These are phyloP conservation scores for Florisuga fusca DNA, from an alignment of 2,797 vertebrate genomes.

Conservation along the genomic window DNA sequence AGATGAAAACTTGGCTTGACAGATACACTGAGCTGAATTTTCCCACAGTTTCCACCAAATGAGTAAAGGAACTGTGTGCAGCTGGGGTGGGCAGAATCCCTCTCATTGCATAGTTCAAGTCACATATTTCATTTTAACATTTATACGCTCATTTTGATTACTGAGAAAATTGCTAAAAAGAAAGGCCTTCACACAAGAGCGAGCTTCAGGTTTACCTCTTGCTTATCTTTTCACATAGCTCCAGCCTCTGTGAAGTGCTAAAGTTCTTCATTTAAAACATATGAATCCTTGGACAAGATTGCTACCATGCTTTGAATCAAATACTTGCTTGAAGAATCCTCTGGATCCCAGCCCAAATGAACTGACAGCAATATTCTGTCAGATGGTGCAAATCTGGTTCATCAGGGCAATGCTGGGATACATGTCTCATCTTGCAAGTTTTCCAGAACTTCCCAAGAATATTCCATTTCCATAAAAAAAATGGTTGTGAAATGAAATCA, in stretches of 20 bases:
- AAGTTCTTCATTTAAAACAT: conserved; percentile 10
- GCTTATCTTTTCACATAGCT: not conserved
- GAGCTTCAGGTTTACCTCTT: not conserved
- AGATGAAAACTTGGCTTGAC: conserved; percentile 23
- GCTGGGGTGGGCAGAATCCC: not conserved
- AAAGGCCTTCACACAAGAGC: not conserved
- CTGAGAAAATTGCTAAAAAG: not conserved
- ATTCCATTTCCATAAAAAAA: not conserved
- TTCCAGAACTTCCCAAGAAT: conserved; percentile 11
- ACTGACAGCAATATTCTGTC: not conserved
- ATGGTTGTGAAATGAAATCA: not conserved
- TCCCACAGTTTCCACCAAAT: not conserved
- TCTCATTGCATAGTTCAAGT: not conserved
- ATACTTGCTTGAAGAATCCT: not conserved
- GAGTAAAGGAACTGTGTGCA: not conserved
- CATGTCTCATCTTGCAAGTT: not conserved
- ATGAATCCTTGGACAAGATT: not conserved
- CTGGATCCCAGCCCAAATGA: not conserved
- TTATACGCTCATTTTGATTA: not conserved
- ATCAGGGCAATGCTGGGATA: not conserved
- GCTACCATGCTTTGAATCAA: not conserved
- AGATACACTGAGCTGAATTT: conserved; percentile 2
- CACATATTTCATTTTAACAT: not conserved
- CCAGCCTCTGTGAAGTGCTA: not conserved
- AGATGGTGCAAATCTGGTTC: not conserved